phyloP scores from a whole-genome alignment of 2,113 vertebrate species.

The Gymnogyps californianus region DNA sequence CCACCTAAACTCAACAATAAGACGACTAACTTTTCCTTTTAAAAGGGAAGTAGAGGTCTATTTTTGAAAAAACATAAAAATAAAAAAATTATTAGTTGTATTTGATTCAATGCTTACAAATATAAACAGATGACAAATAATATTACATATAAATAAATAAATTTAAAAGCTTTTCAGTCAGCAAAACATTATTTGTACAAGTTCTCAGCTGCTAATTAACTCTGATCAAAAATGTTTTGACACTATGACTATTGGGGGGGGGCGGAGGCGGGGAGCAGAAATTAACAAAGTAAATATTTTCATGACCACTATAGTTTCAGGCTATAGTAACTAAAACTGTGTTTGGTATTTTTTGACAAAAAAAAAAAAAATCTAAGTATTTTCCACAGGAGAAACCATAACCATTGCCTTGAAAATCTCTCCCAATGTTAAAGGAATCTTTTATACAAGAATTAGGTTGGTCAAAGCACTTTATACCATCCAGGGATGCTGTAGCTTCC shows the following conservation, averaged over 20 bases:
- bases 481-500: not conserved
- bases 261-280: too few relatives aligned
- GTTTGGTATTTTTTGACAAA: not conserved
- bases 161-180: not conserved
- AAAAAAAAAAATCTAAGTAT: not conserved
- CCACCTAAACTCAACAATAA: not conserved
- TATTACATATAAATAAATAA: not conserved
- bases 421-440: not conserved
- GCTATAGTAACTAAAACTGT: not conserved
- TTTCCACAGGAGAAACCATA: not conserved
- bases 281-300: not conserved
- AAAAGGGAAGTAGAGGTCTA: not conserved
- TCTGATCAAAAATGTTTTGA: not conserved
- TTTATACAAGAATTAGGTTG: not conserved
- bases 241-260: too few relatives aligned
- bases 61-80: not conserved
- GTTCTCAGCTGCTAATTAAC: not conserved
- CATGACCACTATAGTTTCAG: not conserved
- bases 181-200: not conserved
- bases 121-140: not conserved
- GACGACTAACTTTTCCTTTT: not conserved
- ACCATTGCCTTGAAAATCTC: not conserved
- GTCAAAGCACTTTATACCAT: not conserved
- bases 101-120: not conserved
- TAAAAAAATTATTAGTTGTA: rapidly evolving